A percentile compares a stretch with the other conserved stretches of the same genome.
These are phyloP conservation scores for Crepidodera aurea DNA, from an alignment of 2,888 invertebrate species.

Conservation along the genomic window DNA sequence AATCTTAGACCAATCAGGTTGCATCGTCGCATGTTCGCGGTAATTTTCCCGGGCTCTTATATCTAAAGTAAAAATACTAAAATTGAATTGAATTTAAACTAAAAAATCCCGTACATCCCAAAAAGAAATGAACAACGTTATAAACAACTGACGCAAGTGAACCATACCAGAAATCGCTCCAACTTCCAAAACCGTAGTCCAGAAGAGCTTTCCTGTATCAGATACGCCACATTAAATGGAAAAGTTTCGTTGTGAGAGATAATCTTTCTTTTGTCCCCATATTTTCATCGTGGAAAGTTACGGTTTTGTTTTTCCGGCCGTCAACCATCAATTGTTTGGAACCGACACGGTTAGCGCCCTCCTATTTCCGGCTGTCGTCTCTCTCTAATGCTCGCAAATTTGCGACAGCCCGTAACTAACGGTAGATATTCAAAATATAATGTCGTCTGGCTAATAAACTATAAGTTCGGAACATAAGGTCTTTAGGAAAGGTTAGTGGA, in stretches of 20 bases:
- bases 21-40: too few species aligned
- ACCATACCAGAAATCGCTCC: neutral
- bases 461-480: neutral
- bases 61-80: too few species aligned
- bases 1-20: too few species aligned
- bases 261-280: constrained; percentile 36
- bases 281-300: constrained; percentile 35
- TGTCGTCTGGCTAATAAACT: constrained; percentile 1
- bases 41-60: too few species aligned
- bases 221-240: constrained; percentile 38
- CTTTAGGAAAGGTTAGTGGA: neutral
- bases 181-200: constrained; percentile 11
- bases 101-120: too few species aligned
- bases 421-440: constrained; percentile 1
- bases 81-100: too few species aligned
- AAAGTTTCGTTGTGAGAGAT: constrained; percentile 35
- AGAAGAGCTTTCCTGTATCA: constrained; percentile 33
- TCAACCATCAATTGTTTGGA: constrained; percentile 39
- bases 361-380: constrained; percentile 20
- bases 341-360: constrained; percentile 38
- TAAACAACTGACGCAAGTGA: constrained; percentile 4
- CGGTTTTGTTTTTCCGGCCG: constrained; percentile 38
- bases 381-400: constrained; percentile 18
- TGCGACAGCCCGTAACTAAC: neutral
- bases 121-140: neutral